Evolutionary conservation across 1,140 invertebrate genomes (phyloP), one percentile per base, ranked within the genome.

Genomic region (Nomia melanderi): DNA sequence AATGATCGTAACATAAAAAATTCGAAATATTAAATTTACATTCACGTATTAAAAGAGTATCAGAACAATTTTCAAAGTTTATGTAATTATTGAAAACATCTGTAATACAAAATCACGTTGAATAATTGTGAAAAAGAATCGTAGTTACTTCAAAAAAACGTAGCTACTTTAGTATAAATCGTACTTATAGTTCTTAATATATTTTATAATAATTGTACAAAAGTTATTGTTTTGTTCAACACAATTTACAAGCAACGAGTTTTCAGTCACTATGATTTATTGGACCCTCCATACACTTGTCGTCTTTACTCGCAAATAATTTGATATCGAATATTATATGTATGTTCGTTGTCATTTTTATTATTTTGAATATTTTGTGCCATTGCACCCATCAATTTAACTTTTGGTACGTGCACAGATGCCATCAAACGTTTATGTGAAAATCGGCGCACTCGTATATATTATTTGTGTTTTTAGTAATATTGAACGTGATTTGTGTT

Each of bases 391-490:
- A 12, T 64, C 39, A 57, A 27, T 27, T 53, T 63, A 39, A 66
- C 7, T 44, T 63, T 39, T 81, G 63, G 54, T 73, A 70, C 69
- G 82, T 84, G 82, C 79, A 84, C 59, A 82, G 56, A 79, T 64
- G n/a, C 44, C 50, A 75, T 83, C 78, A 85, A 84, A 83, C 50
- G 70, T 83, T 83, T 75, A 78, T 83, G 66, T 83, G 60, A 83
- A 71, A 64, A 76, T 41, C 17, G 25, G 41, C 50, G 50, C 23
- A 77, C 62, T 47, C 60, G 50, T 72, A 54, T 25, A 59, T 47
- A 8, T 70, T 59, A 57, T n/a, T n/a, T 29, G 54, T 12, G 9
- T 66, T 27, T 47, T 60, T 70, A 74, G 69, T 44, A 59, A 14
- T 44, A 41, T 17, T 14, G 17, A 20, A n/a, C 20, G 33, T 8